phyloP scores from a whole-genome alignment of 2,113 vertebrate genomes.

The Dromaius novaehollandiae region DNA sequence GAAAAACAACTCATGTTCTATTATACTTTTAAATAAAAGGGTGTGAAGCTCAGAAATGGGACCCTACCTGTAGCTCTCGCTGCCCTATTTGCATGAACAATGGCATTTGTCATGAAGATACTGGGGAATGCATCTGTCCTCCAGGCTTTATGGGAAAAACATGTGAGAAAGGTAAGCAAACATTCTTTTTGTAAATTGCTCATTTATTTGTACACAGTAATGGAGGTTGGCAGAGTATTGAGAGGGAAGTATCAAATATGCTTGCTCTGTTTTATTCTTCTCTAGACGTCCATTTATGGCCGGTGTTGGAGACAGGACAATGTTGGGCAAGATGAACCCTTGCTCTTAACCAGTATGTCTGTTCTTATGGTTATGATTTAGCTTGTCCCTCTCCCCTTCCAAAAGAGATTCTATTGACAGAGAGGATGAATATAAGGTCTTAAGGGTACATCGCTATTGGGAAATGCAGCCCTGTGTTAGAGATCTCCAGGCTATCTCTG shows the following conservation, averaged over 20 bases:
- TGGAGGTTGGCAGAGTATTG: not conserved
- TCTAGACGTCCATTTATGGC: not conserved
- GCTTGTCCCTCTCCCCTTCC: not conserved
- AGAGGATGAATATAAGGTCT: not conserved
- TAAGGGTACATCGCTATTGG: not conserved
- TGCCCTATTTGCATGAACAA: slow-evolving; percentile 82
- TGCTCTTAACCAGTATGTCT: not conserved
- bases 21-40: slow-evolving; percentile 71
- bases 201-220: not conserved
- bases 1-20: not conserved
- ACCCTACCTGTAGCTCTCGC: slow-evolving; percentile 73
- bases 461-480: not conserved
- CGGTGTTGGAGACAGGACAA: not conserved
- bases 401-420: not conserved
- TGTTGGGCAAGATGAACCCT: not conserved
- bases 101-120: slow-evolving; percentile 87
- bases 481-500: not conserved
- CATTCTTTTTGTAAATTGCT: not conserved
- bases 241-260: not conserved
- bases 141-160: slow-evolving; percentile 88
- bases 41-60: slow-evolving; percentile 84
- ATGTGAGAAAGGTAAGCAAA: slow-evolving; percentile 83
- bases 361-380: not conserved
- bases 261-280: not conserved
- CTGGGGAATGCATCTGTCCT: slow-evolving; percentile 86